Percentiles rank a stretch among this genome's conserved stretches.
phyloP scores from a whole-genome alignment of 1,140 invertebrate genomes.

The Drosophila watanabei region DNA sequence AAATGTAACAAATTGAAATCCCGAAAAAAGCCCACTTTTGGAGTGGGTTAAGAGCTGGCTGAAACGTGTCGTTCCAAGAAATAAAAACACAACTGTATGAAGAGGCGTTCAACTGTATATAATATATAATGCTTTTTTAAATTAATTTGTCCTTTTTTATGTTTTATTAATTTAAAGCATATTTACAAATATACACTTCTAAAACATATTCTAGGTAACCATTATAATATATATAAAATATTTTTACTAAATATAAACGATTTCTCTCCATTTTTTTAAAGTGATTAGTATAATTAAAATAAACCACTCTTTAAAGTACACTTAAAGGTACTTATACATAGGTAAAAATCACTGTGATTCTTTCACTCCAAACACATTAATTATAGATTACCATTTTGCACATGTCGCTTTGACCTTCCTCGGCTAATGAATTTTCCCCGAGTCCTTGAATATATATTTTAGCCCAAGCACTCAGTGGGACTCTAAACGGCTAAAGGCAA shows the following conservation, averaged over 20 bases:
- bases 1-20: constrained; percentile 70
- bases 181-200: no score
- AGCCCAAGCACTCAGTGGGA: background rate
- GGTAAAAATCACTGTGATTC: background rate
- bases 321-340: background rate
- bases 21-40: constrained; percentile 44
- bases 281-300: background rate
- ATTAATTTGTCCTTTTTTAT: constrained; percentile 21
- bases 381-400: background rate
- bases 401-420: background rate
- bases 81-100: background rate
- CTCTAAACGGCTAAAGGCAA: constrained; percentile 33
- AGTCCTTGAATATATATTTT: background rate
- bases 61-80: constrained; percentile 21
- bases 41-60: constrained; percentile 17
- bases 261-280: background rate
- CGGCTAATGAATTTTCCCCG: constrained; percentile 1
- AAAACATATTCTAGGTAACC: background rate
- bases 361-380: background rate
- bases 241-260: background rate
- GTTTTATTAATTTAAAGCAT: constrained; percentile 2
- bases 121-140: background rate
- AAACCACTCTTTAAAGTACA: background rate
- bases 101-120: background rate
- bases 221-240: background rate